Evolutionary conservation across 1,140 invertebrate genomes (phyloP), one percentile per base, ranked within the genome.

Genomic region (Drosophila sucinea): DNA sequence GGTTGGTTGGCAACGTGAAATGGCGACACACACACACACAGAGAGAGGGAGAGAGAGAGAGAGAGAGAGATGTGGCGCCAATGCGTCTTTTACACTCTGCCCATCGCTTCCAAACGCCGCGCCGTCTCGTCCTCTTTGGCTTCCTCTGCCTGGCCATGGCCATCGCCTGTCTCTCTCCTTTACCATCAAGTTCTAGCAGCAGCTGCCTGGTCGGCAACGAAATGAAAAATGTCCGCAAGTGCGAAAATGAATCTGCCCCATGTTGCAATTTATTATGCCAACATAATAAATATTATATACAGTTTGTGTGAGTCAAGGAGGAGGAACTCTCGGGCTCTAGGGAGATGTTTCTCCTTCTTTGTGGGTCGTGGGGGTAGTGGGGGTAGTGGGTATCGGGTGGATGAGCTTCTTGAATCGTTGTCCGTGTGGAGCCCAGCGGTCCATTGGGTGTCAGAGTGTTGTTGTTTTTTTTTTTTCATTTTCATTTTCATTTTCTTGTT

Each of bases 241-340:
- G 84, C 84, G 84, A 89, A 87, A 87, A 89, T 87, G 83, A 87
- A 87, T 87, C 83, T 87, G 83, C 83, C 84, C 81, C 83, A 87
- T 87, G 83, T 87, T 87, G 83, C 83, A 87, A 87, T 87, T 87
- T 87, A 87, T 87, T 87, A 87, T 87, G 83, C 83, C 84, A 87
- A 87, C 83, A 87, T 87, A 87, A 87, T 87, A 89, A 87, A 87
- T 87, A 87, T 87, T 87, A 87, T 87, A 87, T 87, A 87, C 79
- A 89, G 83, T 89, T 89, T 71, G 76, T 72, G 65, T 80, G 83
- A 73, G 68, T 69, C 75, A 76, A 75, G 75, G 58, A 76, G 69
- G 73, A 76, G 76, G 64, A 76, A 56, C 67, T 69, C 63, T 67
- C 33, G 38, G 30, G 56, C 74, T 57, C 56, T 56, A 47, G 64